Evolutionary conservation across 1,140 invertebrate species (phyloP), one percentile per base, ranked within the genome.

Genomic region (Drosophila grimshawi): DNA sequence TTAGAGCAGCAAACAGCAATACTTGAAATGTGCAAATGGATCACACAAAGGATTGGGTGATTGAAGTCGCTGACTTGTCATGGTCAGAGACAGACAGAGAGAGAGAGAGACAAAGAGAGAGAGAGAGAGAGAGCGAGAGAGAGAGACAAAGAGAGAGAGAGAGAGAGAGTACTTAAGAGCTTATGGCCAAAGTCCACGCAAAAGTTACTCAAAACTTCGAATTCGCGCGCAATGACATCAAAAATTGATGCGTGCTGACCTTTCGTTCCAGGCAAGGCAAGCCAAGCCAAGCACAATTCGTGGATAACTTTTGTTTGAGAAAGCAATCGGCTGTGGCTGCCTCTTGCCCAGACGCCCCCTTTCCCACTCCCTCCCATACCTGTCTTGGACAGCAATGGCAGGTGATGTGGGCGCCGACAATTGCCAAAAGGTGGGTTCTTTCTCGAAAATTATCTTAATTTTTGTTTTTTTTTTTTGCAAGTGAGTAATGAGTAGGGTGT

Each of bases 171-270:
- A 33, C 71, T 86, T 82, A 73, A 82, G 66, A 71, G 79, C 79
- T 81, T 86, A 83, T 83, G 66, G n/a, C 35, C 48, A 35, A 57
- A 29, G 19, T 10, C 43, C 55, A 56, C 35, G 55, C 62, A 72
- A 78, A 80, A 85, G 77, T 73, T 77, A 62, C 37, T 69, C 53
- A 65, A 78, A 74, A 73, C 60, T 71, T 76, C 52, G 60, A 79
- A 88, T 64, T 86, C 64, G 71, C 71, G 71, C 19, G 65, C 79
- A 82, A 82, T 82, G 79, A 66, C 82, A 88, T 88, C 64, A 79
- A 82, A 82, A 76, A 82, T 86, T 61, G 68, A 82, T 86, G 79
- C 79, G 76, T 35, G 79, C 52, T 88, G 71, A 73, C 83, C 82
- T 81, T 72, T 78, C 41, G 53, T 19, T 19, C 19, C 19, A 19